Evolutionary conservation across 2,888 invertebrate species (phyloP), one percentile per base, ranked within the genome.

Genomic region (Tineola bisselliella): DNA sequence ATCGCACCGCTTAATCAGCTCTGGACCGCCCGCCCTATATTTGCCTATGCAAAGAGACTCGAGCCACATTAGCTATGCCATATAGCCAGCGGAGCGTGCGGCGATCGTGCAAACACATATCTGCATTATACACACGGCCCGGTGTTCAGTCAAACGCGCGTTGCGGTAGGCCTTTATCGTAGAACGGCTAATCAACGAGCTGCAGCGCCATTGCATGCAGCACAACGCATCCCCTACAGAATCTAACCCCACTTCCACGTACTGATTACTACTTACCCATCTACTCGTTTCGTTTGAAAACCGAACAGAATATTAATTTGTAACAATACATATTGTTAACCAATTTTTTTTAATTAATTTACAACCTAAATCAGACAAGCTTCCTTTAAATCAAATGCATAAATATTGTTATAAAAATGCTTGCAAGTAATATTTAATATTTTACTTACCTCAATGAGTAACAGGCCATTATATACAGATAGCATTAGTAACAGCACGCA

Each of bases 31-130:
- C 81, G 84, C 82, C 83, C 84, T 84, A 84, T 86, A 86, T 87
- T 87, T 87, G 84, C 86, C 81, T 87, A 87, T 88, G 87, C 87
- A 88, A 88, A 88, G 87, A 87, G 86, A 81, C 80, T 76, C 72
- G 76, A 77, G 83, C 81, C 84, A 73, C 84, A 87, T 87, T 87
- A 87, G 83, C 86, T 83, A 87, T 87, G 87, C 86, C 84, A 87
- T 87, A 87, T 87, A 87, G 81, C 81, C 84, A 82, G 80, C 84
- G 81, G 81, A 84, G 81, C 87, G 79, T 86, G 84, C 83, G 81
- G 78, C 81, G 84, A 87, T 86, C 86, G 84, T 82, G 86, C 87
- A 86, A 86, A 87, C 87, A 87, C 84, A 87, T 87, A 88, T 88
- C 87, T 87, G 87, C 87, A 87, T 87, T 87, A 87, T 87, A 87